These are phyloP conservation scores for Eriocheir sinensis DNA, from an alignment of 1,140 invertebrate genomes.

Conservation along the genomic window DNA sequence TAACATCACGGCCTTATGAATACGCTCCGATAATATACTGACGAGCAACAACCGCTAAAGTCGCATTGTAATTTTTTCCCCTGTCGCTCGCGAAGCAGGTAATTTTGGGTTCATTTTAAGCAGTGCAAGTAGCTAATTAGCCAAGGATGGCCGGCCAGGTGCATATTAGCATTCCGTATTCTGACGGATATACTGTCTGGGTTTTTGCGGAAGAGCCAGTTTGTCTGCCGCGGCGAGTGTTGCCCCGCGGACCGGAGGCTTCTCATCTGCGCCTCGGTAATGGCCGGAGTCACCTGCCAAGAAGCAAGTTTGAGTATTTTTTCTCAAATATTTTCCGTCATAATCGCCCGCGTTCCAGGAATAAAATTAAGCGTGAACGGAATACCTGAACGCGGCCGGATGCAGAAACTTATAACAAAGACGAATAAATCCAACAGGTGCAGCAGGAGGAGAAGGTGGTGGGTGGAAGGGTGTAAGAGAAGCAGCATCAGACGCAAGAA, in stretches of 20 bases:
- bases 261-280: neutral
- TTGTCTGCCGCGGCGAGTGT: neutral
- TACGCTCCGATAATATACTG: neutral
- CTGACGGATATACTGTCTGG: slow-evolving; percentile 37
- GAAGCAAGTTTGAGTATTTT: slow-evolving; percentile 11
- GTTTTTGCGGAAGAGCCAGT: slow-evolving; percentile 35
- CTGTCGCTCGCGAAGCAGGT: slow-evolving; percentile 8
- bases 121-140: slow-evolving; percentile 24
- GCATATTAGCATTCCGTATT: slow-evolving; percentile 38
- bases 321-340: neutral
- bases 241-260: neutral
- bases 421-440: no score
- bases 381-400: slow-evolving; percentile 8
- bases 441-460: no score
- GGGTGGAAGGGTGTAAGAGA: no score
- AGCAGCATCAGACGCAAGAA: neutral
- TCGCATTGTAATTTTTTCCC: slow-evolving; percentile 12
- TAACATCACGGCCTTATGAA: slow-evolving; percentile 2
- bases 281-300: neutral
- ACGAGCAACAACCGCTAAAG: neutral
- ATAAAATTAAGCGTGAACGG: neutral
- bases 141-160: neutral
- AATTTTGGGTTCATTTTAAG: slow-evolving; percentile 17
- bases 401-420: neutral
- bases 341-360: neutral